Conservation (phyloP, 30 jellyfish, hydroid and myxozoan genomes). For the Aurelia sp. region DNA sequence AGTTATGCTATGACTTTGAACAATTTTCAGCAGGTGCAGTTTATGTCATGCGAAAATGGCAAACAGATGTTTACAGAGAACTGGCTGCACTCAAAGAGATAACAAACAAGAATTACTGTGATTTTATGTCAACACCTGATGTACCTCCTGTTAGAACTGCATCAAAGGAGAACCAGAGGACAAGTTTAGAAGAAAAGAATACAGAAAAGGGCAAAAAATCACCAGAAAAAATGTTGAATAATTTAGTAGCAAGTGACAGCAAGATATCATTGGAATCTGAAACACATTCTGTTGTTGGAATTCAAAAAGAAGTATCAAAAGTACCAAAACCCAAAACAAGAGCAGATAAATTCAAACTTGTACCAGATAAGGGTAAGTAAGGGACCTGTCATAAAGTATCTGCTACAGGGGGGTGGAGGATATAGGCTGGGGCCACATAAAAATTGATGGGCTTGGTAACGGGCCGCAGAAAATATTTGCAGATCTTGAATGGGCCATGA, state of each 20-base stretch:
- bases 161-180: constrained; percentile 33
- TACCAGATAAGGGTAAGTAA: constrained; percentile 39
- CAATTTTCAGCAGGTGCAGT: constrained; percentile 64
- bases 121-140: constrained; percentile 66
- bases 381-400: no score
- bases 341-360: constrained; percentile 52
- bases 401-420: no score
- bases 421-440: no score
- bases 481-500: no score
- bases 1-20: constrained; percentile 50
- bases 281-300: constrained; percentile 29
- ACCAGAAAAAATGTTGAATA: constrained; percentile 4
- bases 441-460: no score
- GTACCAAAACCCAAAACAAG: constrained; percentile 68
- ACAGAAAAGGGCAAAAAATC: constrained; percentile 8
- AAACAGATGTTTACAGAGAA: constrained; percentile 75
- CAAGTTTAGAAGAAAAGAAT: constrained; percentile 25
- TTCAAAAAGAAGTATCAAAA: constrained; percentile 58
- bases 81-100: constrained; percentile 59
- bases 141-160: constrained; percentile 10
- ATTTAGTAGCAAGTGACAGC: constrained; percentile 17
- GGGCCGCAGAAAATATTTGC: no score
- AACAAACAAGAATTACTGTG: constrained; percentile 28
- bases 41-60: constrained; percentile 76
- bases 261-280: no score